Base-by-base conservation (phyloP, 2,888 invertebrate genomes). In the Drosophila eohydei region DNA sequence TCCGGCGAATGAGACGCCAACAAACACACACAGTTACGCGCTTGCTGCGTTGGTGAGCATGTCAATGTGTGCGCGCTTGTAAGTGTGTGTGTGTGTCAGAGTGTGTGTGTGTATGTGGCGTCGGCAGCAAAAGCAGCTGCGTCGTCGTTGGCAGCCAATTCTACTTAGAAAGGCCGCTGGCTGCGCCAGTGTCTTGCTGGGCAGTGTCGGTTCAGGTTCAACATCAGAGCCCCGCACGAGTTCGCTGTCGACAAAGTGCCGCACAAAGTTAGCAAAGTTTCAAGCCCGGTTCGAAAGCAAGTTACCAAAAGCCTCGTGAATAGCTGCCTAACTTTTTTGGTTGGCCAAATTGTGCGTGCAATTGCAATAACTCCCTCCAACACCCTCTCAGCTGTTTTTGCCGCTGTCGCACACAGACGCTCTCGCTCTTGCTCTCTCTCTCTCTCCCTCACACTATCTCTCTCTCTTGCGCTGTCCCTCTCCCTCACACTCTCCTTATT, bases 191-290 rank as follows among this genome's bases (percentile, higher is more conserved):
- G 79, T 90, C 91, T 90, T 90, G 84, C 80, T 81, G 82, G 89
- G 84, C 92, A 93, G 92, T 92, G 91, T 92, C 92, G 93, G 92
- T 92, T 92, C 88, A 92, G 90, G 83, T 77, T 77, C 81, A 77
- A 91, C 92, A 83, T 91, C 86, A 83, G 88, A 87, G 74, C 80
- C 79, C 85, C 90, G 89, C 89, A 81, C 90, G 89, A 90, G 90
- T 86, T 61, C 71, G 65, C 63, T 56, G 78, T 67, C 64, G 66
- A 54, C 60, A 51, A 56, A 70, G 36, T 57, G 54, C 36, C 43
- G 62, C 43, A 55, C 32, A 48, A 66, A 75, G 67, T 74, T 48
- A 43, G 67, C 21, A 46, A 46, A 62, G 48, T 59, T 70, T 54
- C 28, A 64, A 67, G 54, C 51, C 58, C 77, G 58, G 55, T 46